A percentile compares a stretch with the other conserved stretches of the same genome.
These are phyloP conservation scores for Drosophila lacteicornis DNA, from an alignment of 1,140 invertebrate genomes.

Conservation along the genomic window DNA sequence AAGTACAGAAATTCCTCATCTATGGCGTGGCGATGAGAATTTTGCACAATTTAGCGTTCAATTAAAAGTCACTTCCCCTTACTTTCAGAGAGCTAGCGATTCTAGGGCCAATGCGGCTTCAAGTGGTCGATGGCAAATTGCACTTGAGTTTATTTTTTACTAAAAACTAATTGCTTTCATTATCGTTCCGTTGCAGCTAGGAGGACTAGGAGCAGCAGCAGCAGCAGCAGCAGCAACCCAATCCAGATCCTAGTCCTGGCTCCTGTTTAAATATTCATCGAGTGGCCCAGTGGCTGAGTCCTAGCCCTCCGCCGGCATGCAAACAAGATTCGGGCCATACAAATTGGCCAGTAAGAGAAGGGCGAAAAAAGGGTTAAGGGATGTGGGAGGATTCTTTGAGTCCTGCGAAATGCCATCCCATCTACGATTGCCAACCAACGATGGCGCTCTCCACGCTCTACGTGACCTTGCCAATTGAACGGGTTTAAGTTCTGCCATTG, in stretches of 20 bases:
- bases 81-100: background rate
- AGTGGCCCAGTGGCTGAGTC: constrained; percentile 23
- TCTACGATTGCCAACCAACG: constrained; percentile 11
- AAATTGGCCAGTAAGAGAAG: constrained; percentile 63
- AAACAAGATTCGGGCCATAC: constrained; percentile 75
- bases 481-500: constrained; percentile 66
- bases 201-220: constrained; percentile 21
- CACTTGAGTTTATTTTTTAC: constrained; percentile 59
- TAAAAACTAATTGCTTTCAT: constrained; percentile 79
- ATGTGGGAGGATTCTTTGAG: background rate
- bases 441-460: constrained; percentile 13
- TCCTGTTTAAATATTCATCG: constrained; percentile 78
- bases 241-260: constrained; percentile 17
- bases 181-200: constrained; percentile 47
- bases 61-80: constrained; percentile 63
- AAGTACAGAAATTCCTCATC: constrained; percentile 48
- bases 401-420: background rate
- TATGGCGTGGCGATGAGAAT: constrained; percentile 27
- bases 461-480: constrained; percentile 70
- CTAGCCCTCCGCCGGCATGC: constrained; percentile 28
- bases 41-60: constrained; percentile 73
- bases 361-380: constrained; percentile 30
- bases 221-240: constrained; percentile 8
- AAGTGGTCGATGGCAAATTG: constrained; percentile 64
- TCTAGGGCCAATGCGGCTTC: constrained; percentile 45